Base-by-base conservation (phyloP, 2,797 vertebrate genomes). In the Dipus sagitta region DNA sequence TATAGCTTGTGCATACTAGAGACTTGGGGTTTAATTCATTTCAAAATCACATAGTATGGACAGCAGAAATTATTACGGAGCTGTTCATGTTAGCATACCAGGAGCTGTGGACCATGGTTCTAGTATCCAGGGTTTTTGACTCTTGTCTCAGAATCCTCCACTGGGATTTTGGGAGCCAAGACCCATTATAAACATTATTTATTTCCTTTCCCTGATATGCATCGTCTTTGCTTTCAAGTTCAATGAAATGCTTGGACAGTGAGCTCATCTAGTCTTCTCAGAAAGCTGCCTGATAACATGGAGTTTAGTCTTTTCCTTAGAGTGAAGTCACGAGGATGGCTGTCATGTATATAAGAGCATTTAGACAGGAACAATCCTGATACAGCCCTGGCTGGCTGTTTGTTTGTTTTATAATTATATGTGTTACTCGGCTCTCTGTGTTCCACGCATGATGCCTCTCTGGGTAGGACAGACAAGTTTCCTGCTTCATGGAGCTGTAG, bases 41-140 rank as follows among this genome's bases (percentile, higher is more conserved):
- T 62, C n/a, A 94, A 92, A 94, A 86, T 97, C 80, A 28, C 10
- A 0, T 23, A 30, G 77, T 70, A 72, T 11, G 76, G 68, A 88
- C 32, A 93, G 47, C 70, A 38, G 24, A 28, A 10, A 38, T 80
- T 68, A 80, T 60, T 64, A 75, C n/a, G 81, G 28, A 82, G 62
- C n/a, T 23, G 20, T 28, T 30, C 2, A 0, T 64, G 30, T 87
- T 54, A 21, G 74, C 74, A 79, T 76, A 65, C 34, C 14, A 58
- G 64, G 34, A 77, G 71, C 15, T 24, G 2, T 64, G 52, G 38
- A 82, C 62, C 32, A 83, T 87, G 75, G 58, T 90, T 76, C 67
- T 58, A 0, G 32, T 80, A 34, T 15, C 30, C 21, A 12, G 74
- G 47, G 20, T 0, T n/a, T n/a, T n/a, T 52, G 11, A 89, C 34